Base-by-base conservation (phyloP, 1,140 invertebrate genomes). In the Riptortus pedestris region DNA sequence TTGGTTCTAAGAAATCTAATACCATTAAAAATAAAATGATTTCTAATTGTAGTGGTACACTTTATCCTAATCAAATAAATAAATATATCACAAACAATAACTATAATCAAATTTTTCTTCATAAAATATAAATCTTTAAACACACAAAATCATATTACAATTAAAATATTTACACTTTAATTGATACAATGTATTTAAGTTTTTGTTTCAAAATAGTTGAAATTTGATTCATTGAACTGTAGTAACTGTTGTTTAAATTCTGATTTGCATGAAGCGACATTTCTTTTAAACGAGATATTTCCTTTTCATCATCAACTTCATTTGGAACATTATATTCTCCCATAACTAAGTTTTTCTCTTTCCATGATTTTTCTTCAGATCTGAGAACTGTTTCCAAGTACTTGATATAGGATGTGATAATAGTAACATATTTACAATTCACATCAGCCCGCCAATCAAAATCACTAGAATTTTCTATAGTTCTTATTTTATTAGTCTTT, bases 151-250 rank as follows among this genome's bases (percentile, higher is more conserved):
- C n/a, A n/a, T n/a, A n/a, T n/a, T n/a, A n/a, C n/a, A n/a, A n/a
- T n/a, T n/a, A 38, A 38, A 38, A 38, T 38, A 38, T 38, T 7
- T 59, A 59, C 57, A 59, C 57, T 29, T 59, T n/a, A n/a, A n/a
- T n/a, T n/a, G n/a, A n/a, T n/a, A n/a, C n/a, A 59, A 59, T 29
- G 24, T 65, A 65, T 65, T 65, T 65, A 7, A 61, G 43, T 22
- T 65, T 65, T 51, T 31, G 9, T 38, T 65, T 65, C 9, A 65
- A 55, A 12, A 61, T 14, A 16, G 31, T 24, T 22, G 64, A 48
- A 18, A 65, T 65, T 31, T 60, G 38, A 51, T 28, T 55, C 2
- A 65, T 60, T 24, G 57, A 60, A 16, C 27, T 16, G 24, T 20
- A 51, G 28, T 65, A 60, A 38, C 59, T 65, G 20, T 31, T 18